These are phyloP conservation scores for Heteronetta atricapilla DNA, from an alignment of 2,113 vertebrate species.

Conservation along the genomic window DNA sequence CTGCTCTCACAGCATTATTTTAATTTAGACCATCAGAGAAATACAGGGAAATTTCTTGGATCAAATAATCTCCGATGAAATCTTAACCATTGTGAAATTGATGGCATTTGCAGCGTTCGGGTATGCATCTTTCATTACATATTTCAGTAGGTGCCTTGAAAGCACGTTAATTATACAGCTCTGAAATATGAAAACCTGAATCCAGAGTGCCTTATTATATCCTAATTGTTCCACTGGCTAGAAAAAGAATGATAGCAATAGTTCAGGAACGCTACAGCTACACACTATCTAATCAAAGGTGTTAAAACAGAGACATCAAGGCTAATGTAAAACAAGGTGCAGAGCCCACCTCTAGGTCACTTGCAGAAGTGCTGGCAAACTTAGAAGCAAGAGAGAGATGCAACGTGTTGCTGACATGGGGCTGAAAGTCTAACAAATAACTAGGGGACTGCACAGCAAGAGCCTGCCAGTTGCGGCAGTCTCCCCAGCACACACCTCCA, in stretches of 20 bases:
- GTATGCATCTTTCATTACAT: fast-evolving
- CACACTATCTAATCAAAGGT: neutral
- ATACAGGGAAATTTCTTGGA: neutral
- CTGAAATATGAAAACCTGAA: neutral
- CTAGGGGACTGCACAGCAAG: too few relatives aligned
- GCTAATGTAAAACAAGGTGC: too few relatives aligned
- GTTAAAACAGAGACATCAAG: neutral
- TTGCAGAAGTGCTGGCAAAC: neutral
- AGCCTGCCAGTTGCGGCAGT: neutral
- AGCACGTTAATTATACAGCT: neutral
- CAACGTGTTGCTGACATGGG: fast-evolving
- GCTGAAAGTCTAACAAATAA: neutral
- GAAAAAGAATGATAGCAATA: fast-evolving
- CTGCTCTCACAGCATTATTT: neutral
- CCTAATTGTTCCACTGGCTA: neutral
- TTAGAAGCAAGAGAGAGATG: neutral
- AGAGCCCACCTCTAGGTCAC: neutral
- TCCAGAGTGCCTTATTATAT: neutral
- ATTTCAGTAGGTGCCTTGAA: neutral
- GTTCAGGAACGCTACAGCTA: neutral
- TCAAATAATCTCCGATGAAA: neutral
- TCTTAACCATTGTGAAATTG: neutral
- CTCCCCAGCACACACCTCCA: fast-evolving
- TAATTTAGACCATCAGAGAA: neutral
- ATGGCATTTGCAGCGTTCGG: neutral